phyloP scores from a whole-genome alignment of 2,888 invertebrate species.

The Uloborus plumipes region DNA sequence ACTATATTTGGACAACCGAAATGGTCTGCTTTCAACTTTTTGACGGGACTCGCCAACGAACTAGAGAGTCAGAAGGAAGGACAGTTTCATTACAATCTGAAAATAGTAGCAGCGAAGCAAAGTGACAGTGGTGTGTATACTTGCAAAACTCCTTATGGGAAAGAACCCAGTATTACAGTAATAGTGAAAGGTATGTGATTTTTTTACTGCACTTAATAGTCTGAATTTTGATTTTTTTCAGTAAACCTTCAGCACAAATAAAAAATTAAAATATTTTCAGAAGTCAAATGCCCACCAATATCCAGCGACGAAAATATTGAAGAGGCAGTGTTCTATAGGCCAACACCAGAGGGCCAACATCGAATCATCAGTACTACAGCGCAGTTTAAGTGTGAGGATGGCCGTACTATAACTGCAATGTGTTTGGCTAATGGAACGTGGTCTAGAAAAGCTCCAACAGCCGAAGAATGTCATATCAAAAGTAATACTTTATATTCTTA shows the following conservation, averaged over 20 bases:
- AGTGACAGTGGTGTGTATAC: conserved; percentile 28
- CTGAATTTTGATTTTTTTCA: too few species aligned
- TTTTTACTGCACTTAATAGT: neutral
- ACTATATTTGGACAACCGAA: neutral
- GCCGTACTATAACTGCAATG: neutral
- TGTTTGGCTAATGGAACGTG: conserved; percentile 38
- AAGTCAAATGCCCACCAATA: conserved; percentile 8
- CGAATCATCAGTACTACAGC: conserved; percentile 17
- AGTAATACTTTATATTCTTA: neutral
- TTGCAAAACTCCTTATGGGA: conserved; percentile 12
- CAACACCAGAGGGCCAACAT: conserved; percentile 6
- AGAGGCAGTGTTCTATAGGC: neutral
- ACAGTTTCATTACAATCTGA: neutral
- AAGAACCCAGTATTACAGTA: neutral
- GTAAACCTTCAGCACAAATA: too few species aligned
- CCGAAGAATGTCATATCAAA: conserved; percentile 3
- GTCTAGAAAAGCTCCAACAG: conserved; percentile 14
- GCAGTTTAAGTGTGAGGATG: conserved; percentile 12
- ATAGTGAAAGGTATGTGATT: conserved; percentile 27
- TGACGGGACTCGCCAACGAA: too few species aligned
- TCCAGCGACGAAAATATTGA: neutral
- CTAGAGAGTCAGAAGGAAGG: neutral
- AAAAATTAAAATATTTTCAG: neutral
- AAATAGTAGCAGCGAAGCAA: neutral
- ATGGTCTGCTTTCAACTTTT: neutral